A percentile compares a stretch with the other conserved stretches of the same genome.
Conservation (phyloP, 2,113 vertebrate species). For the Dascyllus trimaculatus region DNA sequence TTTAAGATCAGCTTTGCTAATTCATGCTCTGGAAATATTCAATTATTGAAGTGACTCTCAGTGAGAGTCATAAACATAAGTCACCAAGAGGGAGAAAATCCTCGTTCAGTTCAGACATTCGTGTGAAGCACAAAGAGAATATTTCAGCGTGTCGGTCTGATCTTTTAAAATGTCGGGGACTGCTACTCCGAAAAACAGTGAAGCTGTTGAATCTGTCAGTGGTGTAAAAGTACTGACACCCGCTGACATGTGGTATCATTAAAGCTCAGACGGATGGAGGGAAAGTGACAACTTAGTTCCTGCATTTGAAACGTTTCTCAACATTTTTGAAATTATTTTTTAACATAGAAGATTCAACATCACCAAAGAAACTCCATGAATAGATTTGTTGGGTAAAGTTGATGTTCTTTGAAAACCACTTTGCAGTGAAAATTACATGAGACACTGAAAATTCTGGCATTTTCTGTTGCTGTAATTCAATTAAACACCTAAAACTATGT, state of each 20-base stretch:
- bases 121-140: constrained; percentile 65
- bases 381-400: not conserved
- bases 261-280: not conserved
- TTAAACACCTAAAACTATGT: too few species aligned
- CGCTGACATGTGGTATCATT: not conserved
- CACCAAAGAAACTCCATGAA: not conserved
- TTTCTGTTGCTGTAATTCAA: too few species aligned
- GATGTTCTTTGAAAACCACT: not conserved
- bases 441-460: too few species aligned
- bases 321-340: not conserved
- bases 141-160: constrained; percentile 31
- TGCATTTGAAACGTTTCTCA: not conserved
- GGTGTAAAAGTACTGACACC: constrained; percentile 6
- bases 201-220: constrained; percentile 44
- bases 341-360: not conserved
- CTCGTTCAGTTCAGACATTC: constrained; percentile 47
- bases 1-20: constrained; percentile 68
- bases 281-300: constrained; percentile 18
- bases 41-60: constrained; percentile 69
- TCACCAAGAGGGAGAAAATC: constrained; percentile 39
- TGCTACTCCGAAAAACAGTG: constrained; percentile 53
- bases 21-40: constrained; percentile 64
- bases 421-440: not conserved
- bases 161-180: constrained; percentile 35
- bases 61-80: constrained; percentile 50